Percentiles rank a stretch among this genome's conserved stretches.
Evolutionary conservation across 1,140 invertebrate genomes (phyloP).

Genomic region (Pogonomyrmex barbatus): DNA sequence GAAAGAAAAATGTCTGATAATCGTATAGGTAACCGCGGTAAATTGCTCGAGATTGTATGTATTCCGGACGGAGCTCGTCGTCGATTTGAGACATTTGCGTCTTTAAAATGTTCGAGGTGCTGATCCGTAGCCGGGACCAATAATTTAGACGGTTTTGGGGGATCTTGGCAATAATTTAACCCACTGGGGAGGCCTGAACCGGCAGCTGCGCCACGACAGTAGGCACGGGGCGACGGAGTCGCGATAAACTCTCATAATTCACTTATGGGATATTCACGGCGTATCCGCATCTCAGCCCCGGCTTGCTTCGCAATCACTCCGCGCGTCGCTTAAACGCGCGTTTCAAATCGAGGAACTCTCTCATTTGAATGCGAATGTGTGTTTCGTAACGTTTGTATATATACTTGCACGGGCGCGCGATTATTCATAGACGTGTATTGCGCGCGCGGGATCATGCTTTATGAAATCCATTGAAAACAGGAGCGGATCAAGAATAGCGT

Average conservation of each 20-base stretch:
- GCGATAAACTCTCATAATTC: slow-evolving; percentile 77
- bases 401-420: slow-evolving; percentile 46
- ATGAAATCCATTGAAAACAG: slow-evolving; percentile 16
- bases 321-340: slow-evolving; percentile 54
- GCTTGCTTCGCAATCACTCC: slow-evolving; percentile 22
- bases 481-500: background rate
- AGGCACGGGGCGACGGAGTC: slow-evolving; percentile 72
- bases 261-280: slow-evolving; percentile 70
- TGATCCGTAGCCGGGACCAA: slow-evolving; percentile 61
- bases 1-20: background rate
- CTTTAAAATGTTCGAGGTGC: slow-evolving; percentile 43
- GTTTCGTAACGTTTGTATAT: slow-evolving; percentile 69
- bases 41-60: slow-evolving; percentile 28
- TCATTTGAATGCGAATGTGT: slow-evolving; percentile 67
- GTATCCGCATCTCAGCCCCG: slow-evolving; percentile 58
- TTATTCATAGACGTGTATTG: slow-evolving; percentile 71
- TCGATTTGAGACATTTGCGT: slow-evolving; percentile 10
- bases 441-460: slow-evolving; percentile 41
- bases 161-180: slow-evolving; percentile 71
- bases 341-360: slow-evolving; percentile 57
- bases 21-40: slow-evolving; percentile 1
- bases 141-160: slow-evolving; percentile 67
- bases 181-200: slow-evolving; percentile 60
- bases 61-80: background rate
- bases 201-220: slow-evolving; percentile 68